Conservation (phyloP, 2,797 vertebrate species). For the Melopsittacus undulatus region DNA sequence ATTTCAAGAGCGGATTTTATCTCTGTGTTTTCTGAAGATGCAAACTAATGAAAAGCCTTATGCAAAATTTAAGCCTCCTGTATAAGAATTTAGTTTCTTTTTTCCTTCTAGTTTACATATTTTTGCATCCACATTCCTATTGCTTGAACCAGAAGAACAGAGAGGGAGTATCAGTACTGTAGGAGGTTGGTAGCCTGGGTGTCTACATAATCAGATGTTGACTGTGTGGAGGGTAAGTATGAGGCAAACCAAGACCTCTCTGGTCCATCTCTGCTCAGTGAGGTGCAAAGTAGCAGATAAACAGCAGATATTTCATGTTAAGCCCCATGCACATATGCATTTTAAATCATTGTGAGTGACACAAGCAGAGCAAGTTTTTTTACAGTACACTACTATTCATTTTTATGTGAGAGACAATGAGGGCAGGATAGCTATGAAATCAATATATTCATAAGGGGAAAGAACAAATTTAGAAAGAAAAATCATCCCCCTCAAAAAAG, state of each 20-base stretch:
- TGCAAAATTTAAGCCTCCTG: not conserved
- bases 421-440: not conserved
- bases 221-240: not conserved
- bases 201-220: not conserved
- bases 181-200: not conserved
- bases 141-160: not conserved
- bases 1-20: conserved; percentile 29
- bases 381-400: not conserved
- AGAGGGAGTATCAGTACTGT: not conserved
- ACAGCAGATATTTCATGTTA: not conserved
- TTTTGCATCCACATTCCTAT: not conserved
- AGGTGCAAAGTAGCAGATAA: not conserved
- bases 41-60: not conserved
- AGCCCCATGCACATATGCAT: accelerated
- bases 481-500: not conserved
- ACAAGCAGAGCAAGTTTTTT: not conserved
- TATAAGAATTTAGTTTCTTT: not conserved
- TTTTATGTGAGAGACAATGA: not conserved
- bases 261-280: accelerated
- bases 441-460: not conserved
- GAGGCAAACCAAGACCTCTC: not conserved
- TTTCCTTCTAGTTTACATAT: not conserved
- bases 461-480: not conserved
- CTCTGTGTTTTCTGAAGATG: not conserved
- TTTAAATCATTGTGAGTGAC: not conserved